Conservation (phyloP, 2,797 vertebrate genomes). For the Poeciliopsis gracilis region DNA sequence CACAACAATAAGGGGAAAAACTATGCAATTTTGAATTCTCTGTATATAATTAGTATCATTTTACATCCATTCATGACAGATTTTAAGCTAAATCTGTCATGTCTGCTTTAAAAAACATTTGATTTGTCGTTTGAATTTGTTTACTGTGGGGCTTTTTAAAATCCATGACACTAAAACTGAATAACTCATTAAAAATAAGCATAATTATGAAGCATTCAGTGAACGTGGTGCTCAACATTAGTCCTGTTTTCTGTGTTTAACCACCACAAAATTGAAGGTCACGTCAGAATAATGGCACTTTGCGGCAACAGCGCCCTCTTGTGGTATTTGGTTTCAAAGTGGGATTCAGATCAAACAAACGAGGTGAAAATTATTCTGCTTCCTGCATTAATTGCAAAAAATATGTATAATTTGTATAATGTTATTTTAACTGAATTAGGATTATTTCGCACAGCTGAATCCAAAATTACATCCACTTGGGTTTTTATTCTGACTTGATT, state of each 20-base stretch:
- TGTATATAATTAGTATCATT: background rate
- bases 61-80: background rate
- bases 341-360: background rate
- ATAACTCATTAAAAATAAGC: background rate
- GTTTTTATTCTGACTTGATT: no score
- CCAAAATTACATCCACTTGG: no score
- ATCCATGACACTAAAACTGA: background rate
- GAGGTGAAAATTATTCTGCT: background rate
- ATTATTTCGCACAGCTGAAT: no score
- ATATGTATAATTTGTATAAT: no score
- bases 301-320: constrained; percentile 36
- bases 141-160: background rate
- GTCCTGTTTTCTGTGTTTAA: background rate
- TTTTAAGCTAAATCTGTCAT: background rate
- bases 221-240: background rate
- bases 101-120: background rate
- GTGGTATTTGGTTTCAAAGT: constrained; percentile 19
- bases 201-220: background rate
- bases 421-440: no score
- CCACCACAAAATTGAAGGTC: background rate
- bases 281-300: background rate
- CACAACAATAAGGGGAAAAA: background rate
- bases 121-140: background rate
- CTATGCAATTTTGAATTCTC: background rate
- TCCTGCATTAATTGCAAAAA: background rate